Evolutionary conservation across 2,888 invertebrate genomes (phyloP), one percentile per base, ranked within the genome.

Genomic region (Anaspis maculata): DNA sequence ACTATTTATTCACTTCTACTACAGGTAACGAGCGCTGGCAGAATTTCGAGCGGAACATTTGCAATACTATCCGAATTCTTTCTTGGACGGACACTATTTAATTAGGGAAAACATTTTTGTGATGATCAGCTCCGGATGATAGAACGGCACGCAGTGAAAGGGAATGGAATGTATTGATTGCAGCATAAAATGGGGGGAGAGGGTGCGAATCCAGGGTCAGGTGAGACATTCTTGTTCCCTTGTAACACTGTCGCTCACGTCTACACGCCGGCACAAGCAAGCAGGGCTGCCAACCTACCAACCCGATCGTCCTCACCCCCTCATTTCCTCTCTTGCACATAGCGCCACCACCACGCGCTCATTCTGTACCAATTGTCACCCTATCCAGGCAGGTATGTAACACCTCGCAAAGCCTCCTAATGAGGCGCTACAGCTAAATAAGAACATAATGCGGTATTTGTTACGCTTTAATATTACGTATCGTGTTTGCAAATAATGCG

Each of bases 161-260:
- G 39, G 41, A 49, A 39, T 39, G 46, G 45, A 49, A 51, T 48
- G 41, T 51, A 51, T 48, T 47, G 49, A 51, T 51, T 48, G 41
- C 40, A 38, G 34, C 24, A 38, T 39, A 46, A 43, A 37, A 34
- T 26, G n/a, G n/a, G 34, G 40, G 36, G 38, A 27, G 37, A 43
- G 41, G 44, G 43, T 42, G 36, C 28, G 37, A 37, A 43, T 41
- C 32, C 27, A 41, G 44, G 43, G 45, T 43, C 44, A 46, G 47
- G 47, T 48, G 46, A 44, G 40, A 43, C 40, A 41, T 41, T 43
- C 44, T 41, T 43, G 44, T 30, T 44, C 39, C 32, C 46, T 34
- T 42, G 46, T 45, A 41, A 49, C 41, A 42, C 37, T 49, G 43
- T 42, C 40, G 49, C 36, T 40, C 30, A 32, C 29, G 39, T 44